phyloP scores from a whole-genome alignment of 2,888 invertebrate genomes.

The Ryuthela nishihirai region DNA sequence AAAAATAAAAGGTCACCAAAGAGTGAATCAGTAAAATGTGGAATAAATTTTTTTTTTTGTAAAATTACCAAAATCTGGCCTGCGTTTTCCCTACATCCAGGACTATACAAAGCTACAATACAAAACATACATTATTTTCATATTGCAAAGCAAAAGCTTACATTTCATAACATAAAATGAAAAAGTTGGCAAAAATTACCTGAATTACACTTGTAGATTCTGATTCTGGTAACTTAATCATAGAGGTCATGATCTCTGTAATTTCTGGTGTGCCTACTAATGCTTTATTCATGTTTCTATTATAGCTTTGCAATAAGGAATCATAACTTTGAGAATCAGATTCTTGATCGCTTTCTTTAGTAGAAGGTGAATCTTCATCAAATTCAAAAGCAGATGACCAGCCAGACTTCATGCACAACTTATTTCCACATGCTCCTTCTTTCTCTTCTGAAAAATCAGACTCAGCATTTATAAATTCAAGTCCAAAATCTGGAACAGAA shows the following conservation, averaged over 20 bases:
- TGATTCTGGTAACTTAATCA: slow-evolving; percentile 13
- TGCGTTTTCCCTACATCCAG: too few relatives aligned
- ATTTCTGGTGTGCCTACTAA: slow-evolving; percentile 34
- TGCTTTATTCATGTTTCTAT: slow-evolving; percentile 26
- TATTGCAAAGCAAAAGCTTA: too few relatives aligned
- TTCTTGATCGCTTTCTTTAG: slow-evolving; percentile 9
- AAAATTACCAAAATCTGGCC: too few relatives aligned
- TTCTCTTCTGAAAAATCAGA: not conserved
- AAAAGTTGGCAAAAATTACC: too few relatives aligned
- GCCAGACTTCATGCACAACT: slow-evolving; percentile 37
- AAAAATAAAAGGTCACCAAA: too few relatives aligned
- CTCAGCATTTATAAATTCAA: slow-evolving; percentile 17
- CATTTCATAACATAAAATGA: too few relatives aligned
- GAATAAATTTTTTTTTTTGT: too few relatives aligned
- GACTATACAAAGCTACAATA: too few relatives aligned
- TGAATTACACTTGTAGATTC: too few relatives aligned
- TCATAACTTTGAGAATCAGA: slow-evolving; percentile 56
- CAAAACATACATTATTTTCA: too few relatives aligned
- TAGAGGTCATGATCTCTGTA: slow-evolving; percentile 24
- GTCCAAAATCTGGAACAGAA: slow-evolving; percentile 32
- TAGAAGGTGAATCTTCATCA: slow-evolving; percentile 11
- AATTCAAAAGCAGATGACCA: slow-evolving; percentile 44
- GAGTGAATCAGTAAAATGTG: too few relatives aligned
- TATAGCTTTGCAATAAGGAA: slow-evolving; percentile 59
- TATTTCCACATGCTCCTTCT: slow-evolving; percentile 40